Evolutionary conservation across 2,888 invertebrate genomes (phyloP), one percentile per base, ranked within the genome.

Genomic region (Xestobium rufovillosum): DNA sequence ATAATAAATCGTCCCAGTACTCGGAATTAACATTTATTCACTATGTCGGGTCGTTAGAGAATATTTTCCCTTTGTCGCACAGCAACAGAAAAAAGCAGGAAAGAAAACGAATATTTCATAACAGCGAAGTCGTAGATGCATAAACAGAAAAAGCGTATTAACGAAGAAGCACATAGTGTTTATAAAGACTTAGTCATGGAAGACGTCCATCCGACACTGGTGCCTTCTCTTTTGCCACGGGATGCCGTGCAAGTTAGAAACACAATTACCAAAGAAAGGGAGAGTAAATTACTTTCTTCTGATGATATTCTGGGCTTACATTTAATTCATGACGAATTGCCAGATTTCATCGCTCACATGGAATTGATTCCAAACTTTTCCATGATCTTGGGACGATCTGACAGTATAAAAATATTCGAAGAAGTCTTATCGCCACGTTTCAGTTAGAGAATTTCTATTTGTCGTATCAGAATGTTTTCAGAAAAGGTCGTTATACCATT

Each of bases 231-330:
- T 10, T 17, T 30, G 3, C 30, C 14, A 3, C 15, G 30, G 17
- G 14, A 30, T 30, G 10, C 9, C 10, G 15, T 30, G n/a, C 14
- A 30, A 30, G 30, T 30, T 9, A 3, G 30, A 12, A 30, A 30
- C 9, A 30, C 30, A 4, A 30, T 30, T 17, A 4, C 14, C 4
- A 30, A 30, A 13, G 30, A 30, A 30, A 15, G 30, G 4, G 30
- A 30, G 11, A 30, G 30, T 17, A 30, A 30, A 14, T 12, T 30
- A n/a, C 17, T 30, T 10, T 30, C 30, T 4, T 30, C 30, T 30
- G 30, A 30, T 14, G 30, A 30, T 8, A 30, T 13, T 17, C 15
- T 30, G n/a, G 3, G 30, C 15, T 14, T 30, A 11, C 17, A 30
- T 12, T 30, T 17, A n/a, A 17, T 30, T 10, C 30, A 30, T 3